phyloP scores from a whole-genome alignment of 2,888 invertebrate genomes.

The Entomobrya proxima region DNA sequence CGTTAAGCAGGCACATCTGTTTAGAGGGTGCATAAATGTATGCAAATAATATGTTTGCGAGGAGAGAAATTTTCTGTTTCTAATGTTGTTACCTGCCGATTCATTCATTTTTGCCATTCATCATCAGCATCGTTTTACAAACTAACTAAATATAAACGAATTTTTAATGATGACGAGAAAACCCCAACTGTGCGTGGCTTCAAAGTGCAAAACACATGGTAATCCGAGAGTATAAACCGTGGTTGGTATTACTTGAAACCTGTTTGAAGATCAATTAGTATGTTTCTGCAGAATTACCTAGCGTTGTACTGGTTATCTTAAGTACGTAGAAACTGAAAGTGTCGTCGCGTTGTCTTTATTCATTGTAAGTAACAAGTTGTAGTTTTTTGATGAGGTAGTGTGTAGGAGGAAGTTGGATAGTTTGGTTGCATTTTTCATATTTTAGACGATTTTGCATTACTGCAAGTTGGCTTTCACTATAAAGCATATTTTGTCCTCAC shows the following conservation, averaged over 20 bases:
- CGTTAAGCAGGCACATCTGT: background rate
- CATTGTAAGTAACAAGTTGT: too few relatives aligned
- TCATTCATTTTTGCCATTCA: conserved; percentile 8
- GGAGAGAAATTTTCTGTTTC: background rate
- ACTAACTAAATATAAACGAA: conserved; percentile 18
- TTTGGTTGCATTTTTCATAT: conserved; percentile 49
- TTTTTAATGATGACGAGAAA: conserved; percentile 42
- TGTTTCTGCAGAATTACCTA: conserved; percentile 10
- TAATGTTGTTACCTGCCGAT: conserved; percentile 20
- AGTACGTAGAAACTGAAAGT: conserved; percentile 53
- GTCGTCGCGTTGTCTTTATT: conserved; percentile 24
- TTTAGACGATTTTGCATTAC: conserved; percentile 17
- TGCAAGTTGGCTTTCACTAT: conserved; percentile 41
- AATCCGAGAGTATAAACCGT: background rate
- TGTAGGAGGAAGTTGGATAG: conserved; percentile 19
- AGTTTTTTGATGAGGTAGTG: background rate
- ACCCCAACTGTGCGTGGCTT: conserved; percentile 22
- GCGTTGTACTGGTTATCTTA: background rate
- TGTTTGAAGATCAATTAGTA: conserved; percentile 58
- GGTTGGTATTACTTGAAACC: conserved; percentile 6
- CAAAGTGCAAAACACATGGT: background rate
- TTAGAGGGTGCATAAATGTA: background rate
- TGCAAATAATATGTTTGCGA: background rate
- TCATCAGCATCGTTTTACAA: conserved; percentile 12
- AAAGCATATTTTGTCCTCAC: background rate